phyloP scores from a whole-genome alignment of 2,888 invertebrate species.

The Macrophya alboannulata region DNA sequence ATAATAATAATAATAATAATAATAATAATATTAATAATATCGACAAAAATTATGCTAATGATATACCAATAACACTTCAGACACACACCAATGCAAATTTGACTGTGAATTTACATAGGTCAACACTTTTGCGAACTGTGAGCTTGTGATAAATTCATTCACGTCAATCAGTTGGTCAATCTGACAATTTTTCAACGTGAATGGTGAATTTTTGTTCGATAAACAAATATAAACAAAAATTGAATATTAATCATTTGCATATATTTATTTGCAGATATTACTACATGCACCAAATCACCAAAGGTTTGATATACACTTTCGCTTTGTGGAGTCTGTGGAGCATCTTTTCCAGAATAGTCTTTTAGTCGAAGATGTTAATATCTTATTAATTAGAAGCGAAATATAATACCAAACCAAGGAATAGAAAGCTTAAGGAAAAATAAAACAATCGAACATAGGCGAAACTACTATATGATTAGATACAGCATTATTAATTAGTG shows the following conservation, averaged over 20 bases:
- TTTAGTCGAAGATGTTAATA: slow-evolving; percentile 23
- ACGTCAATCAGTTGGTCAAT: not conserved
- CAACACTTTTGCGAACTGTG: not conserved
- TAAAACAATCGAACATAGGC: slow-evolving; percentile 6
- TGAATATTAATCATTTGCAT: slow-evolving; percentile 22
- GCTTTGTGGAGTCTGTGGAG: slow-evolving; percentile 80
- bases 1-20: not conserved
- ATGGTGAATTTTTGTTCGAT: not conserved
- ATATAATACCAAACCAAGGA: not conserved
- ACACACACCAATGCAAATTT: not conserved
- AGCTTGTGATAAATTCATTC: not conserved
- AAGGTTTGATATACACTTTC: slow-evolving; percentile 77
- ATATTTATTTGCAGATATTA: slow-evolving; percentile 81
- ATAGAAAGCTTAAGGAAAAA: slow-evolving; percentile 1
- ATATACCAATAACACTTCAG: not conserved
- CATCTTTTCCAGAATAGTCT: slow-evolving; percentile 72
- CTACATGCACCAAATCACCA: slow-evolving; percentile 81
- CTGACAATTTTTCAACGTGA: not conserved
- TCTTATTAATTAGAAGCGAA: not conserved
- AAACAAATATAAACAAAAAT: not conserved
- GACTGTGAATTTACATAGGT: not conserved
- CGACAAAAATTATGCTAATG: not conserved
- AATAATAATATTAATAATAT: not conserved
- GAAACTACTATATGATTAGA: not conserved
- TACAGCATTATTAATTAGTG: not conserved